Evolutionary conservation across 2,113 vertebrate species (phyloP).

Genomic region (Oxyura jamaicensis): DNA sequence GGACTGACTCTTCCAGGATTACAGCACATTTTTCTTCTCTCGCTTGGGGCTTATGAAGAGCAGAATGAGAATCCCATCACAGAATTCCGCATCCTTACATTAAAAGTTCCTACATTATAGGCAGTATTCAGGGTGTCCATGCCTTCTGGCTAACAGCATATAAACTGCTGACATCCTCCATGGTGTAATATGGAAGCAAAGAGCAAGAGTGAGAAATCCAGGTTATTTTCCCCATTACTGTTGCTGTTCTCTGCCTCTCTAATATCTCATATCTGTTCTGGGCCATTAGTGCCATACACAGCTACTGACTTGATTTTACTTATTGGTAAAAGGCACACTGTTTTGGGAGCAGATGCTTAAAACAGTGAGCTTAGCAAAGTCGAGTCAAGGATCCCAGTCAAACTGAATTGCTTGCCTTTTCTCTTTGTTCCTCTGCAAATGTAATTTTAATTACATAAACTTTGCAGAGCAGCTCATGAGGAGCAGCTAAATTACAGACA

Average conservation of each 20-base stretch:
- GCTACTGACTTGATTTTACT: not conserved
- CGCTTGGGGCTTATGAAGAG: not conserved
- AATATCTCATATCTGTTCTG: not conserved
- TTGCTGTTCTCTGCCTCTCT: not conserved
- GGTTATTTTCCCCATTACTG: not conserved
- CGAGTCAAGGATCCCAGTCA: not conserved
- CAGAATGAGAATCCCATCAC: not conserved
- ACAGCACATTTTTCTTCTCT: not conserved
- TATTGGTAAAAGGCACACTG: not conserved
- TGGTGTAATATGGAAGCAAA: not conserved
- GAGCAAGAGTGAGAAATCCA: not conserved
- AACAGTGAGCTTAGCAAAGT: not conserved
- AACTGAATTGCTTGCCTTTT: not conserved
- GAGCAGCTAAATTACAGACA: constrained; percentile 38
- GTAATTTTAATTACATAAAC: constrained; percentile 21
- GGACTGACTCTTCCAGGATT: not conserved
- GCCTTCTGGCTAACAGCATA: not conserved
- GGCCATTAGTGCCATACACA: not conserved
- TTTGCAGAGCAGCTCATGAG: not conserved
- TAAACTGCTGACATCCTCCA: not conserved
- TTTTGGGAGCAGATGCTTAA: not conserved
- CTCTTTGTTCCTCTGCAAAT: not conserved
- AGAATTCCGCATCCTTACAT: not conserved
- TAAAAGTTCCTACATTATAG: not conserved
- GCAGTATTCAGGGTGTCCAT: not conserved